Evolutionary conservation across 2,888 invertebrate genomes (phyloP), one percentile per base, ranked within the genome.

Genomic region (Eubasilissa splendida): DNA sequence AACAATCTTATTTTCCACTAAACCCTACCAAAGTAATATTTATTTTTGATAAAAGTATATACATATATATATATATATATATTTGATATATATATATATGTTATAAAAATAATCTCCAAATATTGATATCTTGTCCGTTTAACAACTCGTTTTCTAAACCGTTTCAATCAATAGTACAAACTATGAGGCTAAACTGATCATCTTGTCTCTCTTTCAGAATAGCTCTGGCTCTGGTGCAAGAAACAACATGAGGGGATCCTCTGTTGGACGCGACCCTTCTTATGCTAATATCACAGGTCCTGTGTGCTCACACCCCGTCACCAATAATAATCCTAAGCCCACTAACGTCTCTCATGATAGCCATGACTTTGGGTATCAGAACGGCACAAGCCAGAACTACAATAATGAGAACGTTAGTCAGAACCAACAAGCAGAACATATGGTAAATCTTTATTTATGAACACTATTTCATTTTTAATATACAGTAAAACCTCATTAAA

Each of bases 331-430:
- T 53, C 42, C 60, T 11, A 82, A 80, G 33, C 53, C 77, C 50
- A 82, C 77, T 53, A 82, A 82, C 31, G 52, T 78, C 3, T 14
- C 77, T 9, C 77, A 80, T 31, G 75, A 77, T 12, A 31, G 14
- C n/a, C 80, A 76, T 42, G 80, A 80, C 12, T 33, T 65, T 12
- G 11, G 58, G 11, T 70, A 63, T 33, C 80, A 80, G 14, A 78
- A 76, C 42, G 80, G 77, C 1, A 52, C 54, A 42, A 53, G 60
- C 9, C 70, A 74, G 3, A 80, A 71, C 14, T 10, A 59, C 14
- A 56, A 54, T 53, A 79, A 76, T 56, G 73, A 79, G 22, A 76
- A 54, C 11, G 14, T 42, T 14, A 53, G 54, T 7, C 75, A 76
- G 8, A 71, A 70, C 59, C 76, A 81, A 12, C 76, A 68, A 22